A percentile compares a stretch with the other conserved stretches of the same genome.
Evolutionary conservation across 2,888 invertebrate species (phyloP).

Genomic region (Acanthopleura granulata): DNA sequence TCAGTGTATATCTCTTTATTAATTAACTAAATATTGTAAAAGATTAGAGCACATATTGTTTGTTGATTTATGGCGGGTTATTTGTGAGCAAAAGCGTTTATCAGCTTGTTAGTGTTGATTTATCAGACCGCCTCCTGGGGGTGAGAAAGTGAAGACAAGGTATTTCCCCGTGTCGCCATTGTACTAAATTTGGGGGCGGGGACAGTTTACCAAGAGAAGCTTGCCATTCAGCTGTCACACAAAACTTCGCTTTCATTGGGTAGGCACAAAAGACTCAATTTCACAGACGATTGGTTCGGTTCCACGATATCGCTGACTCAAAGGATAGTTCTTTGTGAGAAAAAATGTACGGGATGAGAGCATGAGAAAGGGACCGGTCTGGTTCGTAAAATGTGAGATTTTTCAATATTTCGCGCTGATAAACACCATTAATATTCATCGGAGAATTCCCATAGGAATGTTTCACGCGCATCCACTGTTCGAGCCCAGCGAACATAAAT

Average conservation of each 20-base stretch:
- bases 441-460: too few species aligned
- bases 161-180: not conserved
- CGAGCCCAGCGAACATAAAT: too few species aligned
- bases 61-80: too few species aligned
- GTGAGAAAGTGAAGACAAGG: not conserved
- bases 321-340: not conserved
- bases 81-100: not conserved
- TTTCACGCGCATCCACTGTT: too few species aligned
- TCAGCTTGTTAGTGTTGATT: not conserved
- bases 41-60: too few species aligned
- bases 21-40: too few species aligned
- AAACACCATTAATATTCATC: too few species aligned
- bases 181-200: not conserved
- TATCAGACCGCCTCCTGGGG: not conserved
- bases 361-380: too few species aligned
- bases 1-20: too few species aligned
- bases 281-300: conserved; percentile 10
- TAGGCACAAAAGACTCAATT: not conserved
- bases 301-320: not conserved
- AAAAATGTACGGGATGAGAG: too few species aligned
- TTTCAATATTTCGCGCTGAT: too few species aligned
- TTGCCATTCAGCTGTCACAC: not conserved
- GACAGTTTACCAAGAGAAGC: not conserved
- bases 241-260: not conserved
- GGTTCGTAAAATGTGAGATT: too few species aligned